Conservation (phyloP, 2,888 invertebrate genomes). For the Diplazon laetatorius region DNA sequence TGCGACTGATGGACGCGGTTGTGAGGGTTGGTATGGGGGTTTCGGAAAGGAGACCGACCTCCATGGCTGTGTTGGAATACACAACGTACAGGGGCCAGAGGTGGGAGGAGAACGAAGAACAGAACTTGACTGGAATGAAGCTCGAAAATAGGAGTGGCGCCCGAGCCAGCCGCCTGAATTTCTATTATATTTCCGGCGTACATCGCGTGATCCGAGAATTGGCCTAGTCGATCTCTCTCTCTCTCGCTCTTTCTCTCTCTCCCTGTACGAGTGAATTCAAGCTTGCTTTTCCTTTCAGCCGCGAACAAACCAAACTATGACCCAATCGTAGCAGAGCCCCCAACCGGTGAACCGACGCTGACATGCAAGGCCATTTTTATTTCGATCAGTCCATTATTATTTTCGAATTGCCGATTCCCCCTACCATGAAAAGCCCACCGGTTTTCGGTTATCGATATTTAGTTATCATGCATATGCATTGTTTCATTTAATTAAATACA, state of each 20-base stretch:
- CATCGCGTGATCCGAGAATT: conserved; percentile 77
- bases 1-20: conserved; percentile 65
- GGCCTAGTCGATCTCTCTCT: conserved; percentile 70
- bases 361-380: conserved; percentile 55
- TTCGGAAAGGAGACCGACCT: conserved; percentile 25
- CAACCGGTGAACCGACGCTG: conserved; percentile 25
- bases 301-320: conserved; percentile 47
- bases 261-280: conserved; percentile 52
- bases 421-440: conserved; percentile 28
- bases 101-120: conserved; percentile 50
- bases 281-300: conserved; percentile 52
- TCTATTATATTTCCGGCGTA: conserved; percentile 77
- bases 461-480: conserved; percentile 15
- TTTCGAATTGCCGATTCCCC: conserved; percentile 18
- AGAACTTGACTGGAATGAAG: conserved; percentile 59
- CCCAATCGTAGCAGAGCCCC: conserved; percentile 37
- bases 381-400: conserved; percentile 47
- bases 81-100: conserved; percentile 33
- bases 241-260: no score
- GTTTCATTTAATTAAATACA: conserved; percentile 9
- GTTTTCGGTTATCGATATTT: conserved; percentile 26
- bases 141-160: conserved; percentile 57
- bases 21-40: conserved; percentile 37
- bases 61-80: conserved; percentile 38
- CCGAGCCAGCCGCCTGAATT: conserved; percentile 70